Percentiles rank a stretch among this genome's conserved stretches.
These are phyloP conservation scores for Matsumurasca onukii DNA, from an alignment of 1,140 invertebrate genomes.

Conservation along the genomic window DNA sequence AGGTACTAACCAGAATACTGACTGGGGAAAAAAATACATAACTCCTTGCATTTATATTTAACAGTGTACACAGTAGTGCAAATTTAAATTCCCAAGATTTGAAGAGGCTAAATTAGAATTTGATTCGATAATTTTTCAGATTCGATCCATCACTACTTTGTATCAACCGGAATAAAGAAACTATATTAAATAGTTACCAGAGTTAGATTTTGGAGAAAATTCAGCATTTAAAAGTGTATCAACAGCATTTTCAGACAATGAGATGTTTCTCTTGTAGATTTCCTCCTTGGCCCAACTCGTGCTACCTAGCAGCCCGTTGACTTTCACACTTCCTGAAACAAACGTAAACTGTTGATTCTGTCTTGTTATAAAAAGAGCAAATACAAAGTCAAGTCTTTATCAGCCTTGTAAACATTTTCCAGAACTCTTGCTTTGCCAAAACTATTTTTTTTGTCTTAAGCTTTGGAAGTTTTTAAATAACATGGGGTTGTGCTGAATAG, in stretches of 20 bases:
- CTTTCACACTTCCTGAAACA: background rate
- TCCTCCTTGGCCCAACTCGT: constrained; percentile 22
- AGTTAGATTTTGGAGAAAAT: constrained; percentile 4
- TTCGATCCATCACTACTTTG: background rate
- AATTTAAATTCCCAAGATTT: no score
- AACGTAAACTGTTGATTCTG: background rate
- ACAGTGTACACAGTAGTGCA: no score
- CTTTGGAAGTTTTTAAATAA: no score
- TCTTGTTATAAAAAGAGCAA: background rate
- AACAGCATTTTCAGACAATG: constrained; percentile 11
- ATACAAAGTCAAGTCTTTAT: background rate
- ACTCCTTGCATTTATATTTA: no score
- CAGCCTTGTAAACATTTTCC: background rate
- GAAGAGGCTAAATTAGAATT: no score
- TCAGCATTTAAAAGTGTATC: constrained; percentile 11
- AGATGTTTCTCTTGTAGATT: constrained; percentile 12
- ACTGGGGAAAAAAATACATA: no score
- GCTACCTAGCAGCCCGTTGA: background rate
- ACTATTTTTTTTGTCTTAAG: background rate
- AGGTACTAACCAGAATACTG: no score
- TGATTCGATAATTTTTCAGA: no score
- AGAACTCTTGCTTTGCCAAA: background rate
- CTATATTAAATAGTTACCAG: constrained; percentile 20
- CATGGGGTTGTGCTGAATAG: no score
- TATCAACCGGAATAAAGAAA: background rate